Evolutionary conservation across 2,113 vertebrate genomes (phyloP), one percentile per base, ranked within the genome.

Genomic region (Hystrix cristata): DNA sequence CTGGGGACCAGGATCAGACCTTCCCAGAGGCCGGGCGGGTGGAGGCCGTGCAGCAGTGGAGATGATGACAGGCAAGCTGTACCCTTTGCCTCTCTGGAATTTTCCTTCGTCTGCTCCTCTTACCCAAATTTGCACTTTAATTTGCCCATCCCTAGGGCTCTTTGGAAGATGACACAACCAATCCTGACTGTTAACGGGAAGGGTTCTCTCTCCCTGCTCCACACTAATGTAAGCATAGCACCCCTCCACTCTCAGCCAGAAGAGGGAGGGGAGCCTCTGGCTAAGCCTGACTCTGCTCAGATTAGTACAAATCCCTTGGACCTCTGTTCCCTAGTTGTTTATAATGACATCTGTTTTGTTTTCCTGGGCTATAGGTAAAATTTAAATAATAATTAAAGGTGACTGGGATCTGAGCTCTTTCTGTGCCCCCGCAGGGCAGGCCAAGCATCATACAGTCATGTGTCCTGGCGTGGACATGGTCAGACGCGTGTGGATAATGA

Each of bases 361-460:
- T 85, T 95, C 89, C 96, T 31, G 0, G 38, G 93, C 96, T 95
- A 62, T 78, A 55, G 65, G 87, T 67, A 60, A 48, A 91, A 90
- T 89, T 80, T 94, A 80, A 51, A n/a, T 19, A 96, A 65, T 81
- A 53, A 2, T 82, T 48, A 95, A 98, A 98, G 98, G 98, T 98
- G 98, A 98, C 98, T 57, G 94, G 97, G 98, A 87, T 96, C 97
- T 82, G 97, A 97, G 97, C 95, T 97, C 67, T 95, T 98, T 97
- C 95, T 98, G 98, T 53, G 96, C 98, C 98, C 97, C 91, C 89
- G 97, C 57, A 97, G 97, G 82, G 65, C 64, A n/a, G 98, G 97
- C 98, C 83, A 96, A 98, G 98, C 94, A 90, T 97, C 98, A 98
- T 99, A 98, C 98, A 99, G 98, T 98, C 98, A 97, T 96, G 98